phyloP scores from a whole-genome alignment of 2,888 invertebrate genomes.

The Drosophila meridiana region DNA sequence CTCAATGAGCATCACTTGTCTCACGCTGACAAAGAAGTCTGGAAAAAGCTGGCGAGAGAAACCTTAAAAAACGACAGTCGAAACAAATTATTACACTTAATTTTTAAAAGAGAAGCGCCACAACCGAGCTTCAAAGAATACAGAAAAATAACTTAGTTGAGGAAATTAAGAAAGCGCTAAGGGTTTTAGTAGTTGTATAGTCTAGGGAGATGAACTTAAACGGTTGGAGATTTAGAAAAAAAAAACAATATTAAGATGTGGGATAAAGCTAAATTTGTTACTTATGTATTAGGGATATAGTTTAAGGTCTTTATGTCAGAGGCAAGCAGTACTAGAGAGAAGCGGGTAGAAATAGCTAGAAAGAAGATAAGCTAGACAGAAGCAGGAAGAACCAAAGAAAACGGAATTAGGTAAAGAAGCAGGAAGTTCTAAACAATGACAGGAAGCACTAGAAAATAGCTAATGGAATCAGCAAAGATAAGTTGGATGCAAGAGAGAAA shows the following conservation, averaged over 20 bases:
- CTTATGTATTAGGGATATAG: not conserved
- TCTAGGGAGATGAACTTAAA: not conserved
- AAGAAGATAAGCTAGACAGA: no score
- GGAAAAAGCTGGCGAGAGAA: not conserved
- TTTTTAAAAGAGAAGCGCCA: not conserved
- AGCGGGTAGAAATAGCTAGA: no score
- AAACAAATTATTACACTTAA: not conserved
- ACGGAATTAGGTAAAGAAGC: no score
- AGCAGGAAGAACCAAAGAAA: no score
- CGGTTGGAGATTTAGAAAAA: not conserved
- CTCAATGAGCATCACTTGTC: not conserved
- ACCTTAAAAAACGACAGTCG: not conserved
- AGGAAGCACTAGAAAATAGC: no score
- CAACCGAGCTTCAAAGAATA: not conserved
- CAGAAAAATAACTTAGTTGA: not conserved
- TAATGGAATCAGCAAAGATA: no score
- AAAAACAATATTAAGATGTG: not conserved
- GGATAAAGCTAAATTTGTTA: not conserved
- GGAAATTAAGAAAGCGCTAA: not conserved
- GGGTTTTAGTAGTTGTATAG: not conserved
- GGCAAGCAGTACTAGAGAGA: not conserved
- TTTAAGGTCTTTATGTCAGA: not conserved
- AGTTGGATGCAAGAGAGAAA: no score
- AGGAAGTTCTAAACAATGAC: no score
- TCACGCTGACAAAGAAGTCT: not conserved